Percentiles rank a stretch among this genome's conserved stretches.
phyloP scores from a whole-genome alignment of 2,797 vertebrate species.

The Menidia menidia region DNA sequence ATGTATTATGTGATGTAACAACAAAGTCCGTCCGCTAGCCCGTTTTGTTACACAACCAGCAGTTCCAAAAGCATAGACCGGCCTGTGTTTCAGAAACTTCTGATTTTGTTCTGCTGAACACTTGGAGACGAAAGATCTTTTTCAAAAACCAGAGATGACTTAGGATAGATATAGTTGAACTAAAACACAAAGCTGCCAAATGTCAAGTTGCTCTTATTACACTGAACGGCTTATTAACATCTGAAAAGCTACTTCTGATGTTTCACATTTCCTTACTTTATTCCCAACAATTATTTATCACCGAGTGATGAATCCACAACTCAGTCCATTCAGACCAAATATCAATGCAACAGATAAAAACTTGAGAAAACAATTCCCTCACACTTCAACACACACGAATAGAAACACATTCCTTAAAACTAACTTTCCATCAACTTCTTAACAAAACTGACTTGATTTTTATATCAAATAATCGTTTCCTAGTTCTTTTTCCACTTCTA shows the following conservation, averaged over 20 bases:
- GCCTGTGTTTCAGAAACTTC: constrained; percentile 24
- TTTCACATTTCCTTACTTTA: no score
- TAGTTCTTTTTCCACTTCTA: constrained; percentile 7
- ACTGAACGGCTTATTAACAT: no score
- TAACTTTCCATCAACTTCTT: background rate
- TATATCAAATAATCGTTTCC: background rate
- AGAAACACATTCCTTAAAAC: background rate
- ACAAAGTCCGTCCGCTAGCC: constrained; percentile 49
- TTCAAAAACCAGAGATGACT: background rate
- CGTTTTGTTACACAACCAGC: constrained; percentile 47
- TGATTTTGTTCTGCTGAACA: constrained; percentile 17
- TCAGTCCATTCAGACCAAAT: no score
- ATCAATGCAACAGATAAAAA: no score
- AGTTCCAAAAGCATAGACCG: constrained; percentile 38
- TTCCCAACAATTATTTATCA: no score
- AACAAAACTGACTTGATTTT: background rate
- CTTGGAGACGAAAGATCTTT: background rate
- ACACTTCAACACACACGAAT: background rate
- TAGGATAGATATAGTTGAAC: background rate
- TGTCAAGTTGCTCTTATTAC: background rate
- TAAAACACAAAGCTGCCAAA: background rate
- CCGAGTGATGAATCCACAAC: no score
- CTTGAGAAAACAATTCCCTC: background rate
- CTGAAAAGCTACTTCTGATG: no score
- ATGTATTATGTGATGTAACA: constrained; percentile 55